Percentiles rank a stretch among this genome's conserved stretches.
phyloP scores from a whole-genome alignment of 2,888 invertebrate genomes.

The Nomada fabriciana region DNA sequence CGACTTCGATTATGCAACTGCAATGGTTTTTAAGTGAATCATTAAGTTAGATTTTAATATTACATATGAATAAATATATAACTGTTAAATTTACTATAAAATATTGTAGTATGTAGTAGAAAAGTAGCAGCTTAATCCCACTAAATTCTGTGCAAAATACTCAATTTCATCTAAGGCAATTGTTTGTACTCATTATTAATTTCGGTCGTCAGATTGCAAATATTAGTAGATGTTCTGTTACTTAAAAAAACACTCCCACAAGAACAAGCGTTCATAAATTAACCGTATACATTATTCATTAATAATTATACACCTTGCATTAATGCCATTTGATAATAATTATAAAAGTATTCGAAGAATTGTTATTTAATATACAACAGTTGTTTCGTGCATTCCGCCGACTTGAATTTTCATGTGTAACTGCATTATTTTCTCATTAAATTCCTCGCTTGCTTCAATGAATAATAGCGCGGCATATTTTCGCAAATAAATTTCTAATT shows the following conservation, averaged over 20 bases:
- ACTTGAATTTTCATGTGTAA: background rate
- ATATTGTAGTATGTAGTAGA: background rate
- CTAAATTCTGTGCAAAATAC: background rate
- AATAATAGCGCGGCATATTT: slow-evolving; percentile 8
- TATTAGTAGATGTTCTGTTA: background rate
- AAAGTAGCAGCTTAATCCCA: background rate
- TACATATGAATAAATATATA: no score
- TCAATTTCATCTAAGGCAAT: no score
- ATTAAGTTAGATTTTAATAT: no score
- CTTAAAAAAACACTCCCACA: background rate
- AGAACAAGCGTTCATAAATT: background rate
- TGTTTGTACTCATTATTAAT: no score
- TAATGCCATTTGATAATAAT: background rate
- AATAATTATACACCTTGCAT: background rate
- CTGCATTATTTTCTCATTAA: background rate
- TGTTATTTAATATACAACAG: background rate
- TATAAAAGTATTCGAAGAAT: slow-evolving; percentile 6
- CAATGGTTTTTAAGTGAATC: no score
- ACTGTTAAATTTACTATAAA: no score
- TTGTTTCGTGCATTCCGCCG: no score
- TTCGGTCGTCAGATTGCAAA: background rate
- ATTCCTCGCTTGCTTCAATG: background rate
- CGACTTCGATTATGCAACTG: no score
- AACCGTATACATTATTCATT: background rate
- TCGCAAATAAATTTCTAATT: slow-evolving; percentile 24